Evolutionary conservation across 2,797 vertebrate genomes (phyloP).

Genomic region (Geotrypetes seraphini): DNA sequence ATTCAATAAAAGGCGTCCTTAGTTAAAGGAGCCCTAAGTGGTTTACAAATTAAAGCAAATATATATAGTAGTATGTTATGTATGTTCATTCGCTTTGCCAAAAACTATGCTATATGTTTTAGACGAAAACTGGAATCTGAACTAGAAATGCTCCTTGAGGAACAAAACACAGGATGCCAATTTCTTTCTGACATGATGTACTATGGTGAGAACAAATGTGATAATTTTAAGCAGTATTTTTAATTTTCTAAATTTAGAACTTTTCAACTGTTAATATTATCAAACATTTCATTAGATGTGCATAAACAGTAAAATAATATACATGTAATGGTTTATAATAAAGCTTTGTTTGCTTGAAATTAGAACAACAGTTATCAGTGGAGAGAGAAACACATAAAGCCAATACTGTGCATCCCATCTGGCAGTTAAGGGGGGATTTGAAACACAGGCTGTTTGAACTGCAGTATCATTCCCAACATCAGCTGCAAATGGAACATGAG

Average conservation of each 20-base stretch:
- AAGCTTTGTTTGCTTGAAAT: constrained; percentile 7
- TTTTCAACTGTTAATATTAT: constrained; percentile 12
- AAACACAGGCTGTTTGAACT: constrained; percentile 49
- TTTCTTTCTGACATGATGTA: constrained; percentile 57
- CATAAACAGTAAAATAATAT: too few relatives aligned
- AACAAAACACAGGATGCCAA: constrained; percentile 44
- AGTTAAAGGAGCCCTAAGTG: too few relatives aligned
- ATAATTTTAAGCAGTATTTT: background rate
- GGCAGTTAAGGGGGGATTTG: constrained; percentile 69
- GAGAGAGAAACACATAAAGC: constrained; percentile 51
- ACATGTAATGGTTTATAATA: background rate
- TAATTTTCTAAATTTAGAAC: constrained; percentile 16
- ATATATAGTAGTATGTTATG: constrained; percentile 1
- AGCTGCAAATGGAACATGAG: constrained; percentile 7
- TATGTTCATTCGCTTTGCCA: background rate
- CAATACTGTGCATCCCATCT: constrained; percentile 61
- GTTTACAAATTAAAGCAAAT: too few relatives aligned
- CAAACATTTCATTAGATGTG: too few relatives aligned
- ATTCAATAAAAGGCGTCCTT: too few relatives aligned
- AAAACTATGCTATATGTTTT: constrained; percentile 13
- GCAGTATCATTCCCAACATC: constrained; percentile 14
- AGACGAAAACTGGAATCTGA: constrained; percentile 70
- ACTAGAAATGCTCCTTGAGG: constrained; percentile 56
- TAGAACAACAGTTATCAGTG: constrained; percentile 58
- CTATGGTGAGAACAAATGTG: constrained; percentile 53